Evolutionary conservation across 2,888 invertebrate species (phyloP), one percentile per base, ranked within the genome.

Genomic region (Slavum lentiscoides): DNA sequence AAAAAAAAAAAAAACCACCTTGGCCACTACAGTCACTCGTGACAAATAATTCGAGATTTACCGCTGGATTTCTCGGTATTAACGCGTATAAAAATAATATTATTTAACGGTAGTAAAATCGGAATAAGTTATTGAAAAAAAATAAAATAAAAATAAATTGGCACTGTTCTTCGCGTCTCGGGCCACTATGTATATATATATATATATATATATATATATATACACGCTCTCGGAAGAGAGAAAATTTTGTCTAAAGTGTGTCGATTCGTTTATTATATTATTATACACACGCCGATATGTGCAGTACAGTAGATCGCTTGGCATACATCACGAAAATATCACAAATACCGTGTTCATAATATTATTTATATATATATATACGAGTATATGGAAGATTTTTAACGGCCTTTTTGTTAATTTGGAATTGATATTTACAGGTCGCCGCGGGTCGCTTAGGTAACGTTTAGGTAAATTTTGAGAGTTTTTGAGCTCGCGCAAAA

Each of bases 61-160:
- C 23, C 17, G 19, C 37, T 1, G 17, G 4, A 59, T 39, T 59
- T 17, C n/a, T 21, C 6, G 59, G 21, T 21, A 58, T 64, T 15
- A 53, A n/a, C 37, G 37, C 17, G 1, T 8, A 13, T 43, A 74
- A 15, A 21, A 53, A 37, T 4, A 30, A 30, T 30, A 53, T 64
- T 43, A 43, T 62, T 37, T 15, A 53, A 74, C 37, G 37, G 9
- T 53, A 53, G 53, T 74, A 37, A 62, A 30, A 53, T 53, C 30
- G 13, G 49, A 49, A 49, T 49, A 13, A 8, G 19, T 30, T 37
- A 7, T 19, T 37, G 39, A 4, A 11, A 64, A 74, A 43, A 15
- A 74, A 39, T 6, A 43, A 43, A 43, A 43, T 43, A 9, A 43
- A 43, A 43, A 43, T 9, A 43, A 74, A 74, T 74, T 74, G 74